phyloP scores from a whole-genome alignment of 1,140 invertebrate species.

The Lepidurus packardi region DNA sequence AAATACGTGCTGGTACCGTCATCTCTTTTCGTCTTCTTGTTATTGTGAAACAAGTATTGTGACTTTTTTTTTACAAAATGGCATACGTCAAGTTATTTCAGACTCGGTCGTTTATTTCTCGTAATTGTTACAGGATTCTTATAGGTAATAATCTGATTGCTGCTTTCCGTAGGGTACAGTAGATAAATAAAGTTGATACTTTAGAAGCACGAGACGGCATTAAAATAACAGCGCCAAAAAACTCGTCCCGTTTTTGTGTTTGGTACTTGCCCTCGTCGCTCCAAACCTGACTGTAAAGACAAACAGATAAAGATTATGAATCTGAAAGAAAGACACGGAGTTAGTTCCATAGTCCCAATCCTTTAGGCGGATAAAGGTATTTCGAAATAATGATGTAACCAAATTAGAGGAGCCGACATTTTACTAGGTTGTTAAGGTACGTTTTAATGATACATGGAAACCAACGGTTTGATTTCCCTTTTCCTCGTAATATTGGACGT shows the following conservation, averaged over 20 bases:
- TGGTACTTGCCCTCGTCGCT: conserved; percentile 34
- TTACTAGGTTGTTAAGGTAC: neutral
- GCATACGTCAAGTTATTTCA: too few species aligned
- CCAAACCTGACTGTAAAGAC: conserved; percentile 36
- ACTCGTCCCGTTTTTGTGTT: conserved; percentile 37
- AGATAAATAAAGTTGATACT: conserved; percentile 21
- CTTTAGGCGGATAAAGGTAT: neutral
- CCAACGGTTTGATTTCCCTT: too few species aligned
- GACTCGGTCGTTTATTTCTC: neutral
- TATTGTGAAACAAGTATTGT: neutral
- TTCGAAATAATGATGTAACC: neutral
- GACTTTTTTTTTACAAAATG: neutral
- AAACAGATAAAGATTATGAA: neutral
- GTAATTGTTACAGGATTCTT: neutral
- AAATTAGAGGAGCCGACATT: neutral
- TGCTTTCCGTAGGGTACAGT: neutral
- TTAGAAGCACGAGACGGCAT: conserved; percentile 38
- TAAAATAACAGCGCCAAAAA: conserved; percentile 40
- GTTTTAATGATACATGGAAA: too few species aligned
- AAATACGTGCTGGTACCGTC: conserved; percentile 7
- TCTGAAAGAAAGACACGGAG: too few species aligned
- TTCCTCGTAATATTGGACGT: too few species aligned
- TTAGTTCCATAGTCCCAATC: neutral
- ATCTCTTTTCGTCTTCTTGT: neutral
- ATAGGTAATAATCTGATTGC: neutral